Evolutionary conservation across 23 tunicate species (phyloP).

Genomic region (Phallusia fumigata): DNA sequence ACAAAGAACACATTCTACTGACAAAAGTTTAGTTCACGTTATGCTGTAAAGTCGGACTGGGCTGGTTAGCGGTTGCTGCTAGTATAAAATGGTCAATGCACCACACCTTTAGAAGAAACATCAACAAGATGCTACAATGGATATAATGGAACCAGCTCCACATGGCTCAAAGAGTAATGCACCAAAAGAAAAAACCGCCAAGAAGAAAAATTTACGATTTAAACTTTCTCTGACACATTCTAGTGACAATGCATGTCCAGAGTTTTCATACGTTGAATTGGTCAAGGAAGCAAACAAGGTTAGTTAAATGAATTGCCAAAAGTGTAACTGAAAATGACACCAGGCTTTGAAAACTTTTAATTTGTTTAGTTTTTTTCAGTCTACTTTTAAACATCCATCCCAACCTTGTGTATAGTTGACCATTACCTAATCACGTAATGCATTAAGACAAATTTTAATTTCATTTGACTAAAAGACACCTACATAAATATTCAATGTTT

Average conservation of each 20-base stretch:
- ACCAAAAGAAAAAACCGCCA: background rate
- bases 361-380: background rate
- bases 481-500: no score
- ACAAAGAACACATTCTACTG: no score
- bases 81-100: no score
- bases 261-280: constrained; percentile 58
- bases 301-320: background rate
- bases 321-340: background rate
- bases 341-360: background rate
- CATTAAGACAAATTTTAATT: no score
- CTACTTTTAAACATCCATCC: no score
- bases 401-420: no score
- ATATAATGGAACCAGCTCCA: background rate
- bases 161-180: background rate
- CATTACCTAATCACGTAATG: no score
- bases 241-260: constrained; percentile 49
- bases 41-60: no score
- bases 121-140: background rate
- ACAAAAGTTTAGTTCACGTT: no score
- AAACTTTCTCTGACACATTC: constrained; percentile 33
- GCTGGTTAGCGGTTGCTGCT: no score
- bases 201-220: constrained; percentile 55
- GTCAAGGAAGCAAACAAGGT: constrained; percentile 45
- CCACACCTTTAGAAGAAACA: background rate
- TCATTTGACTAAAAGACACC: no score